Evolutionary conservation across 2,113 vertebrate genomes (phyloP), one percentile per base, ranked within the genome.

Genomic region (Oncorhynchus kisutch): DNA sequence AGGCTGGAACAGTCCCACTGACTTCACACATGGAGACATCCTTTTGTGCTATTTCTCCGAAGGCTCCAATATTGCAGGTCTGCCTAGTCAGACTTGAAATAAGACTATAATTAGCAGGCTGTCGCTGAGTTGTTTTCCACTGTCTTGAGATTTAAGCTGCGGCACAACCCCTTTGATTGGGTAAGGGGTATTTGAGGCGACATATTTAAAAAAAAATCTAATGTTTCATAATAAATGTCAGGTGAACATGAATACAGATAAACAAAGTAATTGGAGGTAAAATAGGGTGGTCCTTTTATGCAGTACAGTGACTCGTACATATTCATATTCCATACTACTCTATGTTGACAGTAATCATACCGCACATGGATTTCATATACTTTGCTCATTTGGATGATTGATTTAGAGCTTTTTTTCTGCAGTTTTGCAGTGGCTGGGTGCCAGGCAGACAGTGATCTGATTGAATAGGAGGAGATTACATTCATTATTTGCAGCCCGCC

Each of bases 61-160:
- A 81, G 65, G 72, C 81, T 72, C 81, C 54, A 87, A 88, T 84
- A 91, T 74, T 80, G 62, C 86, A 83, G 68, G 72, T 86, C 82
- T 76, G 51, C 81, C 82, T 85, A 85, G 85, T 88, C 81, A 78
- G 71, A 84, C 81, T 64, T 78, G 77, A 87, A 74, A 87, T 77
- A 82, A 82, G 79, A 66, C 80, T 66, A 88, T 91, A 86, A 93
- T 92, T 89, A 90, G 88, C 88, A 81, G 78, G 84, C 70, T 77
- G 76, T 67, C 60, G 79, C 76, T 48, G 68, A 39, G 71, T 70
- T 85, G 82, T 88, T 92, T 86, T 87, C 79, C 80, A 68, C 73
- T 78, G 73, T 78, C 80, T 78, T 78, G 48, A 69, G 39, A 3
- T 79, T 75, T 54, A 54, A 54, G 67, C 73, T 65, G 75, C 39